Conservation (phyloP, 2,797 vertebrate species). For the Rhodeus uyekii region DNA sequence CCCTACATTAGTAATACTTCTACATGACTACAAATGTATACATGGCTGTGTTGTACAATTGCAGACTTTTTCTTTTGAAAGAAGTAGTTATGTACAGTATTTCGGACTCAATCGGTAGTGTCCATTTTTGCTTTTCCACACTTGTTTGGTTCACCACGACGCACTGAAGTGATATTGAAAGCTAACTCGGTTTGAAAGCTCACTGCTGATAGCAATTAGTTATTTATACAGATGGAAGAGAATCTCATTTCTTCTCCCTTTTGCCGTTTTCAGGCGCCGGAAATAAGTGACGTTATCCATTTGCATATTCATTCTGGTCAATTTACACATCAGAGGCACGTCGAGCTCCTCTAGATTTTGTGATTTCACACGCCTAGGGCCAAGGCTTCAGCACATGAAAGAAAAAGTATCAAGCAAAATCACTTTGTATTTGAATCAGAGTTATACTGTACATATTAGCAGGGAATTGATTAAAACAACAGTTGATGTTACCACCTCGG, state of each 20-base stretch:
- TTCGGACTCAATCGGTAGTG: too few species aligned
- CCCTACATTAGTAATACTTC: not conserved
- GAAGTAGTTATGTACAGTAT: too few species aligned
- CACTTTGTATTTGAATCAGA: not conserved
- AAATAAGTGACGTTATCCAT: not conserved
- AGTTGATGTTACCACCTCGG: not conserved
- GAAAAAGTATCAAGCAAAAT: not conserved
- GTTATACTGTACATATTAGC: not conserved
- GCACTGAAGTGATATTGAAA: not conserved
- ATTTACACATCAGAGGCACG: constrained; percentile 6
- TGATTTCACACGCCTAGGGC: not conserved
- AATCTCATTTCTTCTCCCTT: not conserved
- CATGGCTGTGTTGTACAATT: not conserved
- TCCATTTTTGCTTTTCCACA: too few species aligned
- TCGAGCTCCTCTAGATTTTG: not conserved
- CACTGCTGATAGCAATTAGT: not conserved
- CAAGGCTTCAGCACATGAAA: not conserved
- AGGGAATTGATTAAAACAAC: not conserved
- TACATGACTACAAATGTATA: not conserved
- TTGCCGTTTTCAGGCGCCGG: not conserved
- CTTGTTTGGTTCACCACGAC: too few species aligned
- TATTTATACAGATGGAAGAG: not conserved
- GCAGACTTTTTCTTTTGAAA: not conserved
- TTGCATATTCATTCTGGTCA: constrained; percentile 1
- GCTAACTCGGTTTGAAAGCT: not conserved